These are phyloP conservation scores for Stramonita haemastoma DNA, from an alignment of 2,888 invertebrate genomes.

Conservation along the genomic window DNA sequence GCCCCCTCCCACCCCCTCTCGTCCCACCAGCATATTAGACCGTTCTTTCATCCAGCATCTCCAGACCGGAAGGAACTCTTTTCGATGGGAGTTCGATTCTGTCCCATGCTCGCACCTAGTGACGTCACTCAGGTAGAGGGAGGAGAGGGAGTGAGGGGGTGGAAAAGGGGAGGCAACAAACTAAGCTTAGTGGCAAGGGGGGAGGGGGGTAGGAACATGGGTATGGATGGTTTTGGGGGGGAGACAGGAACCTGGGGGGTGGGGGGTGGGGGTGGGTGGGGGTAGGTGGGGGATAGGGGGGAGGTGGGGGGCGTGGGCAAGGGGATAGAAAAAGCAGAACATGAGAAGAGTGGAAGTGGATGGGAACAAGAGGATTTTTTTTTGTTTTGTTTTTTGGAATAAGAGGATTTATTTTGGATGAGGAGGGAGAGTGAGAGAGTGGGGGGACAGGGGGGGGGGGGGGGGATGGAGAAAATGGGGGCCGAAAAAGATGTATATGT, in stretches of 20 bases:
- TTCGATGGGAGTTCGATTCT: conserved; percentile 38
- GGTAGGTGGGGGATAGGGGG: no score
- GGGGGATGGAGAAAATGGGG: neutral
- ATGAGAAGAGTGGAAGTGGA: neutral
- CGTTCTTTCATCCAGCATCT: conserved; percentile 9
- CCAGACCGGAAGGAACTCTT: conserved; percentile 44
- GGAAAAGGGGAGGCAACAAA: conserved; percentile 24
- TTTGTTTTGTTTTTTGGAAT: conserved; percentile 29
- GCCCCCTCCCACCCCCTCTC: neutral
- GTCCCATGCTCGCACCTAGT: conserved; percentile 28
- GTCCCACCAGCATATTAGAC: conserved; percentile 23
- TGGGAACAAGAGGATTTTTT: conserved; percentile 25
- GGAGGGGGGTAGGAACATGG: neutral
- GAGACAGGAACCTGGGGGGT: neutral
- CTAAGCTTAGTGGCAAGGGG: neutral
- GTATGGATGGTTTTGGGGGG: neutral
- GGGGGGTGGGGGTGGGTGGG: neutral
- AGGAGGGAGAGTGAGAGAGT: neutral
- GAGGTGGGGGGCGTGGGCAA: neutral
- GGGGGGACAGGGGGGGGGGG: neutral
- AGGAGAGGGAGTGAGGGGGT: neutral
- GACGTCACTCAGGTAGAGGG: conserved; percentile 41
- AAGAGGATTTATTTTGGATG: conserved; percentile 7
- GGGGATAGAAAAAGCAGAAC: neutral
- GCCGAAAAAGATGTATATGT: no score